Percentiles rank a stretch among this genome's conserved stretches.
phyloP scores from a whole-genome alignment of 2,888 invertebrate genomes.

The Aphelenchoides bicaudatus region DNA sequence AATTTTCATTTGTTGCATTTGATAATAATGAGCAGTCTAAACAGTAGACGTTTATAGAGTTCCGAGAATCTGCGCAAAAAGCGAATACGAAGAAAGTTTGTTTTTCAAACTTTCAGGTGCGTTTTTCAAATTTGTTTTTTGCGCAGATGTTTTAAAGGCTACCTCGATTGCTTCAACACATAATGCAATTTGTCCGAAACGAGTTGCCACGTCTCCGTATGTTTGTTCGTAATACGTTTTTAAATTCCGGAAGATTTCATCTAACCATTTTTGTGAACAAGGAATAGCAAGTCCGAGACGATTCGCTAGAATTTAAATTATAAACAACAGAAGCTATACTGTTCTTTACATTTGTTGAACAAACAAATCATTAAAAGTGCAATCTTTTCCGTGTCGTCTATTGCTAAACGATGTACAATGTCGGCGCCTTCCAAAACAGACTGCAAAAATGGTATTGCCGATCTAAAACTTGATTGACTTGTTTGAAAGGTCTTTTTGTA shows the following conservation, averaged over 20 bases:
- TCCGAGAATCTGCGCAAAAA: no score
- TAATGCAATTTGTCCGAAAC: constrained; percentile 2
- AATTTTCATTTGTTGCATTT: no score
- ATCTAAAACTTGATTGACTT: no score
- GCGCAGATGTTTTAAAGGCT: no score
- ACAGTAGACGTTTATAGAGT: no score
- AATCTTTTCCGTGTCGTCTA: constrained; percentile 3
- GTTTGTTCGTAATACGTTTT: constrained; percentile 1
- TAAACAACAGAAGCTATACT: not conserved
- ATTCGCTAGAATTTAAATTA: no score
- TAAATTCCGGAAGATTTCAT: constrained; percentile 3
- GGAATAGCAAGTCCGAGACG: no score
- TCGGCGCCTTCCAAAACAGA: constrained; percentile 1
- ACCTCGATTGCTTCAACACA: constrained; percentile 7
- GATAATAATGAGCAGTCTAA: no score
- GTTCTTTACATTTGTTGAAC: not conserved
- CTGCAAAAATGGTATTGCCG: no score
- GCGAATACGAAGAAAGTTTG: not conserved
- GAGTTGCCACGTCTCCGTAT: not conserved
- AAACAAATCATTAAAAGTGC: constrained; percentile 3
- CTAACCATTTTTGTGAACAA: no score
- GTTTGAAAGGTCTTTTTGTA: no score
- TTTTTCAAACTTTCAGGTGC: not conserved
- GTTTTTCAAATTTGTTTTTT: not conserved
- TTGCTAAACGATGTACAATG: constrained; percentile 5